A percentile compares a stretch with the other conserved stretches of the same genome.
phyloP scores from a whole-genome alignment of 2,113 vertebrate species.

The Chunga burmeisteri region DNA sequence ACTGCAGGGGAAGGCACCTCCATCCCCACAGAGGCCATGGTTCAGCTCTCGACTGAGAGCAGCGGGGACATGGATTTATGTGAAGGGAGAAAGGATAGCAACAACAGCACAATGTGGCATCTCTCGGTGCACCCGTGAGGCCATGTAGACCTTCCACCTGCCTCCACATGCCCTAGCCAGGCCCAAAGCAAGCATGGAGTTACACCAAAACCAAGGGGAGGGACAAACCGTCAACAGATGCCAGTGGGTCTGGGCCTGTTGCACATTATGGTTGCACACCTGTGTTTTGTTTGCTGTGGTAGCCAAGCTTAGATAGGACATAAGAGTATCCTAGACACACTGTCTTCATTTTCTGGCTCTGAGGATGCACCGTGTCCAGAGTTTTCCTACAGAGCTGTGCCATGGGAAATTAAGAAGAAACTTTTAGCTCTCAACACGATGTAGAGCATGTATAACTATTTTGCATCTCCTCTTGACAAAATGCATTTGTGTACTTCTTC shows the following conservation, averaged over 20 bases:
- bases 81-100: background rate
- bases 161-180: background rate
- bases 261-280: background rate
- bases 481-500: background rate
- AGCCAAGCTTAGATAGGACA: background rate
- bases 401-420: background rate
- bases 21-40: rapidly evolving
- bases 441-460: background rate
- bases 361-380: rapidly evolving
- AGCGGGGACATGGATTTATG: background rate
- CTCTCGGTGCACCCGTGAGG: rapidly evolving
- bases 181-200: background rate
- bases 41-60: background rate
- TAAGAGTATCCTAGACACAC: background rate
- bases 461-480: background rate
- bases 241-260: background rate
- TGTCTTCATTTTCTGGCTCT: background rate
- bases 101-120: background rate
- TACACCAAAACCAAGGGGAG: background rate
- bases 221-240: background rate
- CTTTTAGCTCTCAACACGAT: background rate
- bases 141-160: rapidly evolving
- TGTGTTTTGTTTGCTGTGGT: background rate
- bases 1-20: background rate
- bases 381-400: background rate